Conservation (phyloP, 2,797 vertebrate species). For the Pangasius mekongensis region DNA sequence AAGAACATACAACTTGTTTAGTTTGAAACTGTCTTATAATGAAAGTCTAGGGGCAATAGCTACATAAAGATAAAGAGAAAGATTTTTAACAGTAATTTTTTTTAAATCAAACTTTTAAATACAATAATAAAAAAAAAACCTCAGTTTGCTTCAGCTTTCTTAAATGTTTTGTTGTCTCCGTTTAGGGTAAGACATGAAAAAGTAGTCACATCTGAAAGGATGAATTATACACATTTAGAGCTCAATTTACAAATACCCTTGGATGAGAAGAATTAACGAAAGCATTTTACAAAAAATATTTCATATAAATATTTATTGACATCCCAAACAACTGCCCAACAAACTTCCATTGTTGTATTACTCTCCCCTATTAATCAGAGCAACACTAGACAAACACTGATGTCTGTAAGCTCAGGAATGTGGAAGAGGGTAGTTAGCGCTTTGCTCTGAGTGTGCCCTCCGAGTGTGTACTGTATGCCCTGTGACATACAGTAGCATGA, state of each 20-base stretch:
- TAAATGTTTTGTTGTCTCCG: background rate
- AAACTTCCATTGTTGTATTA: background rate
- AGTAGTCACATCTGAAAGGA: background rate
- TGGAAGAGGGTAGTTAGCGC: no score
- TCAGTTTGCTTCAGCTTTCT: no score
- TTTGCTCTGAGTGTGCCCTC: background rate
- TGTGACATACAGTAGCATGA: background rate
- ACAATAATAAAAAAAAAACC: background rate
- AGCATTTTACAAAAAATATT: background rate
- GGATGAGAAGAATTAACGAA: background rate
- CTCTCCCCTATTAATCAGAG: background rate
- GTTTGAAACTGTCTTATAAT: background rate
- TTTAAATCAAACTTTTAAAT: background rate
- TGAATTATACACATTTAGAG: background rate
- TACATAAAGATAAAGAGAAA: background rate
- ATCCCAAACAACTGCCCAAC: background rate
- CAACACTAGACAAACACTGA: background rate
- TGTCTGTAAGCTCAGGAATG: background rate
- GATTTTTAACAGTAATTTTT: background rate
- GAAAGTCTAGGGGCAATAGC: background rate
- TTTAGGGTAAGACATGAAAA: background rate
- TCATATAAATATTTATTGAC: background rate
- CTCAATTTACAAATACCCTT: background rate
- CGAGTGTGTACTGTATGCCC: no score
- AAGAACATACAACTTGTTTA: background rate